Evolutionary conservation across 2,888 invertebrate genomes (phyloP), one percentile per base, ranked within the genome.

Genomic region (Elaeidobius kamerunicus): DNA sequence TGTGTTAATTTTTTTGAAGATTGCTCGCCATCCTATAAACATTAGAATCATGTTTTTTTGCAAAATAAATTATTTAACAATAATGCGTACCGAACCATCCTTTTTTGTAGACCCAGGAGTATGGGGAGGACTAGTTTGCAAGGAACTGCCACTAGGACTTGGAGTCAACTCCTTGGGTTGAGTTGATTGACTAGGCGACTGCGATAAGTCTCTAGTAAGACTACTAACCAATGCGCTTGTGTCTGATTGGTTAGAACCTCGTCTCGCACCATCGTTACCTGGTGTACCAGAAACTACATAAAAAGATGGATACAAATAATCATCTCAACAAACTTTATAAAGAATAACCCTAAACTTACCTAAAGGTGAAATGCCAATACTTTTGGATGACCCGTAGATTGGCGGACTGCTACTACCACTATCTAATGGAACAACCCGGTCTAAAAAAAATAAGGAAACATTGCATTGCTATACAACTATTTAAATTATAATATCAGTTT

Each of bases 141-240:
- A 63, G 18, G 78, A 78, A 62, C 78, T 78, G 57, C 76, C 75
- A 59, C 77, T 78, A 5, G 78, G 78, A 63, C 77, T 77, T 1
- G 79, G 78, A 4, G 79, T 78, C 18, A 69, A 55, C 64, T 80
- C 80, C 49, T 76, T 72, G 2, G 75, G 75, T 64, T 68, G 77
- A 67, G 65, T 76, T 34, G 74, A 68, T 57, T 76, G 78, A 61
- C 77, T 78, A 6, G 78, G 77, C 2, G 81, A 47, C 60, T 81
- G 80, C 23, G 80, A 81, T 44, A 79, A 73, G 69, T 84, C 84
- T 61, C 79, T 74, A 1, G 82, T 80, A 30, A 83, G 68, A 58
- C 81, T 82, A 67, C 81, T 80, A 18, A 81, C 77, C 59, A 81
- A 68, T 45, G 79, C 81, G 62, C 82, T 81, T 14, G 82, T 81